phyloP scores from a whole-genome alignment of 2,888 invertebrate genomes.

The Noctua fimbriata region DNA sequence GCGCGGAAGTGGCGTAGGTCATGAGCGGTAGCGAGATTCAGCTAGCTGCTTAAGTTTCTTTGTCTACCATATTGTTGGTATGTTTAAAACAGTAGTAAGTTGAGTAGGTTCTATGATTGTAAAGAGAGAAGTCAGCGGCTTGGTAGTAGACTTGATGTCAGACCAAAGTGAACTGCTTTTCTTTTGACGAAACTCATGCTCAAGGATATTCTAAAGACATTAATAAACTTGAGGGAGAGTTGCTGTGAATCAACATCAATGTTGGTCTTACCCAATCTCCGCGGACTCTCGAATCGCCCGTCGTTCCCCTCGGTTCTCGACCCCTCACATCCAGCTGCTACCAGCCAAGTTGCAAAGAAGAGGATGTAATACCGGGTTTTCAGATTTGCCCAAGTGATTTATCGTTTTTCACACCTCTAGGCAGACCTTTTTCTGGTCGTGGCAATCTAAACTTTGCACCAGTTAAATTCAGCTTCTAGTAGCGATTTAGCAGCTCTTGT shows the following conservation, averaged over 20 bases:
- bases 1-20: slow-evolving; percentile 52
- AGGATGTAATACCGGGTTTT: not conserved
- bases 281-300: not conserved
- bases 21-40: slow-evolving; percentile 50
- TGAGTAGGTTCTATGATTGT: not conserved
- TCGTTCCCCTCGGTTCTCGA: not conserved
- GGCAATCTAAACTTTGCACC: not conserved
- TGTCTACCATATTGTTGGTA: too few relatives aligned
- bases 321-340: too few relatives aligned
- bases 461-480: not conserved
- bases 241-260: not conserved
- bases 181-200: not conserved
- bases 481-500: not conserved
- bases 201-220: not conserved
- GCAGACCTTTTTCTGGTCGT: not conserved
- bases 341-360: not conserved
- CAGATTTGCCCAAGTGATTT: not conserved
- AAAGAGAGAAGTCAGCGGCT: not conserved
- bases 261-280: not conserved
- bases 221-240: not conserved
- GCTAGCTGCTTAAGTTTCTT: not conserved
- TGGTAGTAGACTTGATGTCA: too few relatives aligned
- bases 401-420: not conserved
- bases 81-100: not conserved
- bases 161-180: not conserved